A percentile compares a stretch with the other conserved stretches of the same genome.
These are phyloP conservation scores for Abscondita cerata DNA, from an alignment of 2,888 invertebrate genomes.

Conservation along the genomic window DNA sequence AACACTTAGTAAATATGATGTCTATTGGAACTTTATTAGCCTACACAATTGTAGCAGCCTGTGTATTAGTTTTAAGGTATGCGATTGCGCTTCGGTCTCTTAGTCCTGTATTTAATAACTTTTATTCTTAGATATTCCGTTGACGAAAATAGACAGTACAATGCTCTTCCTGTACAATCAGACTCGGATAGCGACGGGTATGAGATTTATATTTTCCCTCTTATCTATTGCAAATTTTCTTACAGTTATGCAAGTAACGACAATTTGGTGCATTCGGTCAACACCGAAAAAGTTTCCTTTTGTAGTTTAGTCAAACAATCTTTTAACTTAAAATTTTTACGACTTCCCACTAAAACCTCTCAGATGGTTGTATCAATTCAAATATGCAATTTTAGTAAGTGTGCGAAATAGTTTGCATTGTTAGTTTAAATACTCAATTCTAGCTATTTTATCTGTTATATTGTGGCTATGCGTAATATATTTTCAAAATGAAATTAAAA, in stretches of 20 bases:
- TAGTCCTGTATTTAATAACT: too few species aligned
- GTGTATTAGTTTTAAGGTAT: slow-evolving; percentile 75
- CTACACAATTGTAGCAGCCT: slow-evolving; percentile 78
- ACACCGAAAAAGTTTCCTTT: slow-evolving; percentile 26
- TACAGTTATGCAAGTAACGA: slow-evolving; percentile 1
- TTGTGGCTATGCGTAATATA: slow-evolving; percentile 52
- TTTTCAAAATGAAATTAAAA: slow-evolving; percentile 49
- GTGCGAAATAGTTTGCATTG: slow-evolving; percentile 6
- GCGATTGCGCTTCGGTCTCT: too few species aligned
- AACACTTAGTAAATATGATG: slow-evolving; percentile 79
- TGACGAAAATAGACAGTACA: slow-evolving; percentile 40
- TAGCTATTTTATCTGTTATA: slow-evolving; percentile 52
- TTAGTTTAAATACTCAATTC: slow-evolving; percentile 26
- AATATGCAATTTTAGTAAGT: slow-evolving; percentile 62
- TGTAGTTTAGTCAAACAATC: slow-evolving; percentile 54
- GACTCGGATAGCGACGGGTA: slow-evolving; percentile 21
- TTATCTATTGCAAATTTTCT: background rate
- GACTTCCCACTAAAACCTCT: slow-evolving; percentile 60
- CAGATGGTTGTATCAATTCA: slow-evolving; percentile 59
- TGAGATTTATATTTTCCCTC: too few species aligned
- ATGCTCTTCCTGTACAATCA: slow-evolving; percentile 22
- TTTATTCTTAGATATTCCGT: slow-evolving; percentile 42
- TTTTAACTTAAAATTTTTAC: slow-evolving; percentile 56
- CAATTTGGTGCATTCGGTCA: slow-evolving; percentile 27
- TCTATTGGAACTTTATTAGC: slow-evolving; percentile 78